A percentile compares a stretch with the other conserved stretches of the same genome.
These are phyloP conservation scores for Agelastica alni DNA, from an alignment of 2,888 invertebrate genomes.

Conservation along the genomic window DNA sequence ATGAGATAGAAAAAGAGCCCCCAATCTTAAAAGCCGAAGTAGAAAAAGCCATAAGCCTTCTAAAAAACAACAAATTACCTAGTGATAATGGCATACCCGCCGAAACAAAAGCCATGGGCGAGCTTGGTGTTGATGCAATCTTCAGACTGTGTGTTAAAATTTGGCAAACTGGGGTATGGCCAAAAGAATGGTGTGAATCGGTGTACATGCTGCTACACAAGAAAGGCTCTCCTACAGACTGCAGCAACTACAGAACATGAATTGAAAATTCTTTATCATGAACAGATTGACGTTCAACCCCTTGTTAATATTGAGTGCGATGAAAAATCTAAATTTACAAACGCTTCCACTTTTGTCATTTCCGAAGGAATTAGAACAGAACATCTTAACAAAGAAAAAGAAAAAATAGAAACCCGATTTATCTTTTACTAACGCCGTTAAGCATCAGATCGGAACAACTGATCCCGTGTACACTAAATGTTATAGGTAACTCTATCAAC, in stretches of 20 bases:
- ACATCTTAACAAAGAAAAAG: constrained; percentile 7
- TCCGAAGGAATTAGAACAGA: constrained; percentile 1
- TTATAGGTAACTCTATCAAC: constrained; percentile 17
- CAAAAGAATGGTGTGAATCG: too few species aligned
- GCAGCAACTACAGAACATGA: not conserved
- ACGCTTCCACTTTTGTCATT: not conserved
- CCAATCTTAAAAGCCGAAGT: too few species aligned
- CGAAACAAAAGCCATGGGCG: too few species aligned
- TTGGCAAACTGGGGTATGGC: too few species aligned
- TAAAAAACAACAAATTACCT: too few species aligned
- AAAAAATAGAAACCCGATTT: constrained; percentile 1
- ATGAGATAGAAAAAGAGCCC: too few species aligned
- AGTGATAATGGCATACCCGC: not conserved
- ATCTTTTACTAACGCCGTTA: constrained; percentile 12
- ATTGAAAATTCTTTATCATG: constrained; percentile 6
- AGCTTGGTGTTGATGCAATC: too few species aligned
- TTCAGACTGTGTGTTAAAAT: too few species aligned
- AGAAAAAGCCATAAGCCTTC: too few species aligned
- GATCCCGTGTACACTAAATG: constrained; percentile 26
- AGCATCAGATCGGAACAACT: constrained; percentile 22
- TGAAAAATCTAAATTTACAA: not conserved
- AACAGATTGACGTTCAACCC: constrained; percentile 5
- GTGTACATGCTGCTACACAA: too few species aligned
- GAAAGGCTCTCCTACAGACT: too few species aligned
- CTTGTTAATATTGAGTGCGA: not conserved